Base-by-base conservation (phyloP, 2,113 vertebrate species). In the rabbit (Oryctolagus cuniculus) region DNA sequence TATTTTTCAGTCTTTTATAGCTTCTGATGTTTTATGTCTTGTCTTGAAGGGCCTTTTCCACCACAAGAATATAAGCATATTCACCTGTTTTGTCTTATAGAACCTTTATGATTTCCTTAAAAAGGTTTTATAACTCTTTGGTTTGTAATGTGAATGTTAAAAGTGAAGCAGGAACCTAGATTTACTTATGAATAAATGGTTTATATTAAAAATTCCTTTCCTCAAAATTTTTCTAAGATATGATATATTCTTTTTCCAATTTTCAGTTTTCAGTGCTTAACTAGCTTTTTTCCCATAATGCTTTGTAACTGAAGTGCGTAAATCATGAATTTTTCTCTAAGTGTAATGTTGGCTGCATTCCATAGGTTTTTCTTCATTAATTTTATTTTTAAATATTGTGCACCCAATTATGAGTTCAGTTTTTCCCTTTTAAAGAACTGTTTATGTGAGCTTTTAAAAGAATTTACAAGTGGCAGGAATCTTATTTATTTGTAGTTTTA, bases 371-470 rank as follows among this genome's bases (percentile, higher is more conserved):
- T 91, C 58, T 66, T 83, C 49, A 77, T 88, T 81, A 72, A 55
- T 88, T 91, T 93, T 80, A 88, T 81, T 84, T 88, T 96, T 85
- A 82, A 82, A 12, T 74, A 36, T 25, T 88, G 31, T 53, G 15
- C 3, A 36, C 29, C 36, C 24, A 90, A 69, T 84, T 90, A 90
- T 36, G 55, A 3, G 90, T 93, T 90, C 3, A 64, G 66, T 77
- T 83, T 77, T 67, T 88, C 25, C 24, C 83, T 93, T 87, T 93
- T 49, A 92, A 95, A 95, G 4, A 93, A 81, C 9, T 73, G 19
- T 85, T 92, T 81, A 27, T 16, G 64, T 81, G n/a, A 69, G 8
- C 3, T 81, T 63, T 80, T 66, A 17, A 78, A 82, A 58, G 1
- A 55, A 55, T 67, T 61, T 92, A 73, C 25, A 73, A 87, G 58